Conservation (phyloP, 2,113 vertebrate genomes). For the Mus spicilegus region DNA sequence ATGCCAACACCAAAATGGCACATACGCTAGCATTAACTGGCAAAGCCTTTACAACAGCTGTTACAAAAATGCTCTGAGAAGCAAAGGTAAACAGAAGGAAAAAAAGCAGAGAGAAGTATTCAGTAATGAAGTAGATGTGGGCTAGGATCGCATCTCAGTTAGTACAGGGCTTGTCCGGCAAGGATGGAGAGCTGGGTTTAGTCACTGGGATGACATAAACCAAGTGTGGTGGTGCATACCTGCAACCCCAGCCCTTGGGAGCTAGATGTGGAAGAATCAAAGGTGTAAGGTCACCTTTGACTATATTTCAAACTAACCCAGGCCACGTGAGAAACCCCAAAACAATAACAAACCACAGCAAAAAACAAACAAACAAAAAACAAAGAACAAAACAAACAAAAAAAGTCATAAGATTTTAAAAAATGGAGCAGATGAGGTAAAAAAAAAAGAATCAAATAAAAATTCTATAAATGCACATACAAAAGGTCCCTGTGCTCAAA, state of each 20-base stretch:
- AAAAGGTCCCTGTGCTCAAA: background rate
- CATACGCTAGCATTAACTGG: background rate
- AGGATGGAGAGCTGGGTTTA: background rate
- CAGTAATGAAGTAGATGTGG: background rate
- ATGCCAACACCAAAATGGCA: constrained; percentile 28
- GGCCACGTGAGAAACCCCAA: background rate
- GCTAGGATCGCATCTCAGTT: background rate
- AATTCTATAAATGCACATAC: constrained; percentile 14
- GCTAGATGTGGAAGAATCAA: background rate
- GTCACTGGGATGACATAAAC: background rate
- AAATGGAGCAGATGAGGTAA: background rate
- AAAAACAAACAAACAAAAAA: too few species aligned
- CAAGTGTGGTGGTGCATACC: background rate
- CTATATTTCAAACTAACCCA: background rate
- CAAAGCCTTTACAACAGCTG: background rate
- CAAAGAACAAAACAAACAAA: background rate
- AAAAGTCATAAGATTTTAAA: background rate
- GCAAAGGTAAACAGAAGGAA: constrained; percentile 23
- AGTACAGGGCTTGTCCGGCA: too few species aligned
- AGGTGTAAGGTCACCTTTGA: background rate
- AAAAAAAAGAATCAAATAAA: background rate
- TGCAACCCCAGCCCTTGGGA: background rate
- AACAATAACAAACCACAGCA: background rate
- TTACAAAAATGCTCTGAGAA: constrained; percentile 43
- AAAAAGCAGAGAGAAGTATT: background rate